A percentile compares a stretch with the other conserved stretches of the same genome.
Conservation (phyloP, 2,113 vertebrate genomes). For the Sterna hirundo region DNA sequence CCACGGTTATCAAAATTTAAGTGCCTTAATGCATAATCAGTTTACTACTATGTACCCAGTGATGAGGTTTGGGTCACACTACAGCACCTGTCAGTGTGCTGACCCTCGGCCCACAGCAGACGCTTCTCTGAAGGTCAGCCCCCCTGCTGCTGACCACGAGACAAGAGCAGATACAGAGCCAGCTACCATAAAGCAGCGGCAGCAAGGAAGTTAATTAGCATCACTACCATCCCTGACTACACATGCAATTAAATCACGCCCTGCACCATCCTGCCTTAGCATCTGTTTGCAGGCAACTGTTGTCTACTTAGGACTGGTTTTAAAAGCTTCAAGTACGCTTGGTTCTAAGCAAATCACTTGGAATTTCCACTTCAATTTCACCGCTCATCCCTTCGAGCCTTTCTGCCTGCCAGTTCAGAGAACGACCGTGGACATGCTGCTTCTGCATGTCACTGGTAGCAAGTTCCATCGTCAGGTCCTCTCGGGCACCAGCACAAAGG, state of each 20-base stretch:
- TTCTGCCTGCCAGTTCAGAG: neutral
- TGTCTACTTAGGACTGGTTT: neutral
- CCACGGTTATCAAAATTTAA: fast-evolving
- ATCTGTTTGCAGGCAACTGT: neutral
- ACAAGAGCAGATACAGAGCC: neutral
- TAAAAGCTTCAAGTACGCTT: fast-evolving
- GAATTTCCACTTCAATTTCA: neutral
- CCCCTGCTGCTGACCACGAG: fast-evolving
- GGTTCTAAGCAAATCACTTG: neutral
- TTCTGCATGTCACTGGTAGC: fast-evolving
- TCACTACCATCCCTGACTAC: neutral
- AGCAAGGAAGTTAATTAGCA: neutral
- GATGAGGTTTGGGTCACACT: neutral
- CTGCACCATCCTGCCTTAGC: neutral
- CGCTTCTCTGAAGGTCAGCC: neutral
- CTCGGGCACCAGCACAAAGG: neutral
- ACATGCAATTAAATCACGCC: neutral
- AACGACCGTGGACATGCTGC: fast-evolving
- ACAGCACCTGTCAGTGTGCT: fast-evolving
- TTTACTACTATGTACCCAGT: fast-evolving
- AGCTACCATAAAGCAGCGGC: fast-evolving
- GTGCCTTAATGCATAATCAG: fast-evolving
- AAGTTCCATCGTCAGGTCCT: neutral
- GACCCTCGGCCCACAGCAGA: neutral
- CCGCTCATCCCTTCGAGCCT: fast-evolving